Conservation (phyloP, 2,797 vertebrate genomes). For the Enteromius anoplus region DNA sequence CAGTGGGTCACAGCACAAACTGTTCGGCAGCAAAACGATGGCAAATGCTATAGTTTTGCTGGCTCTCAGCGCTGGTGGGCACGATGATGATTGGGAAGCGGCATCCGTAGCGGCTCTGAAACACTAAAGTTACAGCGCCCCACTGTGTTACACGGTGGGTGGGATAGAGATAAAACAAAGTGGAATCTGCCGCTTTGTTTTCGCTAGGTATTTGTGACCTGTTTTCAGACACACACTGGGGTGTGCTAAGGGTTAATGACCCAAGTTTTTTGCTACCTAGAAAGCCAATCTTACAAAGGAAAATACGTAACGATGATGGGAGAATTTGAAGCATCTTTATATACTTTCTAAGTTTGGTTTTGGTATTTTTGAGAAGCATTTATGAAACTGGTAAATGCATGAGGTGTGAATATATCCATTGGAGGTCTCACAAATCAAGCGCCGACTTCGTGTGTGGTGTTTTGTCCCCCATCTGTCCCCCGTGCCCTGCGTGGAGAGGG, state of each 20-base stretch:
- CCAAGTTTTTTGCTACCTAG: constrained; percentile 16
- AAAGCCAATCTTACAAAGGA: constrained; percentile 6
- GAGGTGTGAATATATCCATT: constrained; percentile 43
- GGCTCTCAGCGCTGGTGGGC: background rate
- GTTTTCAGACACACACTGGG: constrained; percentile 47
- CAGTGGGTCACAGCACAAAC: background rate
- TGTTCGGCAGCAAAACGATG: background rate
- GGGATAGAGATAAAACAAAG: constrained; percentile 74
- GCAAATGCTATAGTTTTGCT: background rate
- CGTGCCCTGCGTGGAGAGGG: constrained; percentile 64
- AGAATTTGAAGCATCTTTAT: background rate
- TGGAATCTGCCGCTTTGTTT: constrained; percentile 68
- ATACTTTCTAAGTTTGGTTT: background rate
- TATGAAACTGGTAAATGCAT: background rate
- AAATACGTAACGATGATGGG: background rate
- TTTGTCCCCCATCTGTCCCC: constrained; percentile 71
- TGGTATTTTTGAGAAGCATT: background rate
- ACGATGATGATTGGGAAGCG: constrained; percentile 61
- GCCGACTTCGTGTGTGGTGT: constrained; percentile 65
- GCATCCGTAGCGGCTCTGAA: constrained; percentile 59
- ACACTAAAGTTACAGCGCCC: constrained; percentile 68
- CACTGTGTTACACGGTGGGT: constrained; percentile 74
- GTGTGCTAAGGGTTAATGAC: constrained; percentile 16
- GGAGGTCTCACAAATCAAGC: constrained; percentile 60
- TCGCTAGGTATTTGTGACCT: constrained; percentile 72